phyloP scores from a whole-genome alignment of 2,888 invertebrate genomes.

The Cacoxenus indagator region DNA sequence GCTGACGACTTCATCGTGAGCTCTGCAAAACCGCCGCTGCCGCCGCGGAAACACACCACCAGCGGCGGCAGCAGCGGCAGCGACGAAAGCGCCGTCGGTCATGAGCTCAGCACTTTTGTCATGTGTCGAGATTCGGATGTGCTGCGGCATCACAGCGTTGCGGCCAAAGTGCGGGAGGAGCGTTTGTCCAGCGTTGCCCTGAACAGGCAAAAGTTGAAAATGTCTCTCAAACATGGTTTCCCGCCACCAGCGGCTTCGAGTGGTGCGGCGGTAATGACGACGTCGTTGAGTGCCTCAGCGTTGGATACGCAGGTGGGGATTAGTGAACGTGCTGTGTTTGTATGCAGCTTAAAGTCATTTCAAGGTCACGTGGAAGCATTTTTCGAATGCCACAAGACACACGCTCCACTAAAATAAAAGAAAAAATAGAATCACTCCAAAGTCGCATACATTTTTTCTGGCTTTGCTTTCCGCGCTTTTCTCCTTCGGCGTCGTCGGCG shows the following conservation, averaged over 20 bases:
- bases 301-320: constrained; percentile 50
- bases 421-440: background rate
- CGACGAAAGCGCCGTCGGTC: constrained; percentile 40
- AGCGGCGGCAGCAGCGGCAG: constrained; percentile 21
- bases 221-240: constrained; percentile 65
- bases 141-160: constrained; percentile 45
- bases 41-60: constrained; percentile 48
- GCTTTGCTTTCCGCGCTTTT: background rate
- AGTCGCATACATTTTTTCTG: background rate
- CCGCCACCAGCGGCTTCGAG: constrained; percentile 61
- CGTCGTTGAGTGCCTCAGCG: constrained; percentile 42
- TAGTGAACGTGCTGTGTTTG: constrained; percentile 8
- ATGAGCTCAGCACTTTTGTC: constrained; percentile 36
- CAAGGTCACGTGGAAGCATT: constrained; percentile 30
- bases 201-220: constrained; percentile 56
- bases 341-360: background rate
- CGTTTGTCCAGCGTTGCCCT: constrained; percentile 54
- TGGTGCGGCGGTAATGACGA: constrained; percentile 56
- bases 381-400: constrained; percentile 24
- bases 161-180: constrained; percentile 32
- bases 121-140: constrained; percentile 31
- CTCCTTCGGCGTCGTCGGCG: background rate
- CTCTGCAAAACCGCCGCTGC: constrained; percentile 66
- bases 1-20: constrained; percentile 28
- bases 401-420: constrained; percentile 20